Conservation (phyloP, 2,113 vertebrate species). For the Hyperopisus bebe region DNA sequence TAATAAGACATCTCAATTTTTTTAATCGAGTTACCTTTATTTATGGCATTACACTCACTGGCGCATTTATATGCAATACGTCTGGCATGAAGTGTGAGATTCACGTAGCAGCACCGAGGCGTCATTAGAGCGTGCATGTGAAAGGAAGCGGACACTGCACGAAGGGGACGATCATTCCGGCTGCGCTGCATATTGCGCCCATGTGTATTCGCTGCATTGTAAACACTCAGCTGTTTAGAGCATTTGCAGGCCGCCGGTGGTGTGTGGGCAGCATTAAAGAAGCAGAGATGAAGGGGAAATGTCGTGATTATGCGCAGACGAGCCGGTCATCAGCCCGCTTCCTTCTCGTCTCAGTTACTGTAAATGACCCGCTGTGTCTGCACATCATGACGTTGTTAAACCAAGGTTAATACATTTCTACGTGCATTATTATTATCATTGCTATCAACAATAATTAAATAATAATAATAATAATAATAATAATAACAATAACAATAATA, state of each 20-base stretch:
- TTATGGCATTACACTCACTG: neutral
- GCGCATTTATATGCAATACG: neutral
- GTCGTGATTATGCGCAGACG: neutral
- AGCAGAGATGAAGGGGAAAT: neutral
- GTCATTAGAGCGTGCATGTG: slow-evolving; percentile 20
- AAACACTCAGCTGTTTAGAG: slow-evolving; percentile 42
- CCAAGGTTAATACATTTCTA: neutral
- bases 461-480: neutral
- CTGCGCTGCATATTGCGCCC: slow-evolving; percentile 22
- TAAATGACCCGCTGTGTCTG: neutral
- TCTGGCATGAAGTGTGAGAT: neutral
- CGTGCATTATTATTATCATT: neutral
- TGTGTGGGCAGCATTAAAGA: slow-evolving; percentile 29
- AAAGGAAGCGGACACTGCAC: slow-evolving; percentile 20
- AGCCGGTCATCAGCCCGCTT: neutral
- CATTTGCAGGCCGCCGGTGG: slow-evolving; percentile 52
- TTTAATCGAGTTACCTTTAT: neutral
- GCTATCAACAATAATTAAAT: neutral
- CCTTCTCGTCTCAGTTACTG: neutral
- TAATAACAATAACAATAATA: neutral
- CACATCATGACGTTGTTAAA: neutral
- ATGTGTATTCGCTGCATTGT: slow-evolving; percentile 51
- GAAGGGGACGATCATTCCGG: neutral
- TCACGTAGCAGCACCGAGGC: neutral
- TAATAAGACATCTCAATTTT: neutral